These are phyloP conservation scores for Muntiacus reevesi DNA, from an alignment of 2,113 vertebrate species.

Conservation along the genomic window DNA sequence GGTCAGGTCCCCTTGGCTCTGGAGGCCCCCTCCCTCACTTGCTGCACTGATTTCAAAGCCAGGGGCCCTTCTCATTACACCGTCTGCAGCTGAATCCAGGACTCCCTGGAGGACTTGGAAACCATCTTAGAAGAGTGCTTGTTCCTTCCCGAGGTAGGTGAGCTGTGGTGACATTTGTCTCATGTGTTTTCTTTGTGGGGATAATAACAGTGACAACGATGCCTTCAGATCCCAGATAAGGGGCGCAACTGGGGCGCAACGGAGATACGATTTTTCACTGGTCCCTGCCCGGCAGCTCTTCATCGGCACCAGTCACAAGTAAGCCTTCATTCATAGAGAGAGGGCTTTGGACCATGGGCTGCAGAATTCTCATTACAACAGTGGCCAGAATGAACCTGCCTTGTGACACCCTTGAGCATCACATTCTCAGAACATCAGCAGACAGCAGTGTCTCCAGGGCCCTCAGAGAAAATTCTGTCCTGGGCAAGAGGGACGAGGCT, in stretches of 20 bases:
- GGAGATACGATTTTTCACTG: not conserved
- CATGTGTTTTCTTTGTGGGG: not conserved
- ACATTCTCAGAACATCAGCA: not conserved
- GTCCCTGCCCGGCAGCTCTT: not conserved
- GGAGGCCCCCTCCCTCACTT: accelerated
- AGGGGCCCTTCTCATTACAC: not conserved
- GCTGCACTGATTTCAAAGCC: not conserved
- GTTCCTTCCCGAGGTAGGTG: not conserved
- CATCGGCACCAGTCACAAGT: not conserved
- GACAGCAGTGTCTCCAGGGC: not conserved
- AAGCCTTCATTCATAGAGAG: not conserved
- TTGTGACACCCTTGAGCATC: not conserved
- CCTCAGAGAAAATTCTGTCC: not conserved
- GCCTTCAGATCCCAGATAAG: not conserved
- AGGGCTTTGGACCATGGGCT: not conserved
- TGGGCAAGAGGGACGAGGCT: not conserved
- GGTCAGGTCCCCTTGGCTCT: not conserved
- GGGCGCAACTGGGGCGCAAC: not conserved
- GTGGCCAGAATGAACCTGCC: not conserved
- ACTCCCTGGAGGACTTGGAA: not conserved
- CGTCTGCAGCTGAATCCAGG: not conserved
- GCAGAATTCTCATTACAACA: not conserved
- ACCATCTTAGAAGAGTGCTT: not conserved
- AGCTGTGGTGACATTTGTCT: not conserved
- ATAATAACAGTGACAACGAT: not conserved